A percentile compares a stretch with the other conserved stretches of the same genome.
Evolutionary conservation across 2,113 vertebrate genomes (phyloP).

Genomic region (Grus americana): DNA sequence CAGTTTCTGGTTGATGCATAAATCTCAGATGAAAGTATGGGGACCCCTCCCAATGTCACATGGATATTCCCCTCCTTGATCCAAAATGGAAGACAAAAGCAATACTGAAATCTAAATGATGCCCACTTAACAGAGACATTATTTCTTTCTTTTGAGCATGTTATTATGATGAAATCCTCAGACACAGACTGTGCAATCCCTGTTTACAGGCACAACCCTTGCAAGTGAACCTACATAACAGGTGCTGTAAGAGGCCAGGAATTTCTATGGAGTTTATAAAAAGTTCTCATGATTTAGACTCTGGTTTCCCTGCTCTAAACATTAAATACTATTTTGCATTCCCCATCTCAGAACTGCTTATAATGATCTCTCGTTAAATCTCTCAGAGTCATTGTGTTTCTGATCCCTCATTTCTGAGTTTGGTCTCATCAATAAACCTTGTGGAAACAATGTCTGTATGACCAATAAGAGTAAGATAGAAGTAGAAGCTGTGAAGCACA

Average conservation of each 20-base stretch:
- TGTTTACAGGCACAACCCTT: background rate
- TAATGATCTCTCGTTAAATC: background rate
- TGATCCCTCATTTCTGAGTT: background rate
- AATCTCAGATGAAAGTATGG: background rate
- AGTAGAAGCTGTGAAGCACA: background rate
- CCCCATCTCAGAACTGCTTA: background rate
- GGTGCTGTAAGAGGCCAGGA: background rate
- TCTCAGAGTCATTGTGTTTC: background rate
- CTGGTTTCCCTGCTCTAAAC: accelerated
- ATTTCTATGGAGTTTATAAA: background rate
- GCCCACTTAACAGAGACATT: accelerated
- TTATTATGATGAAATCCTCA: background rate
- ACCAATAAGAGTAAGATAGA: background rate
- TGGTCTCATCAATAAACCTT: background rate
- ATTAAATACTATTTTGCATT: background rate
- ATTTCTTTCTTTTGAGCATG: accelerated
- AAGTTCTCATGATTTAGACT: background rate
- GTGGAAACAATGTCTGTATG: background rate
- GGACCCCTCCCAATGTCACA: background rate
- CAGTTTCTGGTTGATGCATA: background rate
- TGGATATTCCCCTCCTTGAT: background rate
- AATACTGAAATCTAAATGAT: background rate
- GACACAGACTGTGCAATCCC: background rate
- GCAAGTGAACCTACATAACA: background rate
- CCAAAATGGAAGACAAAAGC: background rate